Base-by-base conservation (phyloP, 2,113 vertebrate genomes). In the Solea senegalensis region DNA sequence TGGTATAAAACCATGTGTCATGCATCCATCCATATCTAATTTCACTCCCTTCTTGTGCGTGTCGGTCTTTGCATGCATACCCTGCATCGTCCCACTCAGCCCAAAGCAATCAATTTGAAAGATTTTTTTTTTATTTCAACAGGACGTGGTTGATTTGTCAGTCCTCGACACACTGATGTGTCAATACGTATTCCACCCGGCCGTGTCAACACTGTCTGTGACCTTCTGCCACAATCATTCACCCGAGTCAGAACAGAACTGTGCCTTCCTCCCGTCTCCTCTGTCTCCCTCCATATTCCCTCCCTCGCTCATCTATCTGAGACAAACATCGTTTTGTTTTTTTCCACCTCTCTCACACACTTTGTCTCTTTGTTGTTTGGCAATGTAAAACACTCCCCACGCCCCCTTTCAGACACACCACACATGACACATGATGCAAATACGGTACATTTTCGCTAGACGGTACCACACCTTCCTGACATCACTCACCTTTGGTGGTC, bases 211-310 rank as follows among this genome's bases (percentile, higher is more conserved):
- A 64, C 80, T 46, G 78, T 88, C 88, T 86, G 75, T 86, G 88
- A 89, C 90, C 85, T 86, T 86, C 84, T 54, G 58, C 81, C 68
- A 50, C 85, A 91, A 89, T 91, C 87, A 81, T 90, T 88, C 69
- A 80, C 28, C 74, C 52, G 52, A 82, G 85, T 72, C 76, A 80
- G 70, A 34, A 9, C 76, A 80, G 70, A 34, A 9, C 34, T 28
- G 9, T 34, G 80, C 66, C 65, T 65, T 64, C 26, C 56, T 77
- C 52, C 14, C 7, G 8, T 61, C 70, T 73, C 72, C 55, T 82
- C 76, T 44, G 8, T 69, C 66, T 53, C 60, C 2, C 58, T 66
- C 72, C 46, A 11, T 74, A 15, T 80, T 70, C 41, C 66, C 72
- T 45, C 61, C 28, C 34, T 48, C 69, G 14, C 73, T 48, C 67